phyloP scores from a whole-genome alignment of 2,113 vertebrate genomes.

The Sinocyclocheilus rhinocerous region DNA sequence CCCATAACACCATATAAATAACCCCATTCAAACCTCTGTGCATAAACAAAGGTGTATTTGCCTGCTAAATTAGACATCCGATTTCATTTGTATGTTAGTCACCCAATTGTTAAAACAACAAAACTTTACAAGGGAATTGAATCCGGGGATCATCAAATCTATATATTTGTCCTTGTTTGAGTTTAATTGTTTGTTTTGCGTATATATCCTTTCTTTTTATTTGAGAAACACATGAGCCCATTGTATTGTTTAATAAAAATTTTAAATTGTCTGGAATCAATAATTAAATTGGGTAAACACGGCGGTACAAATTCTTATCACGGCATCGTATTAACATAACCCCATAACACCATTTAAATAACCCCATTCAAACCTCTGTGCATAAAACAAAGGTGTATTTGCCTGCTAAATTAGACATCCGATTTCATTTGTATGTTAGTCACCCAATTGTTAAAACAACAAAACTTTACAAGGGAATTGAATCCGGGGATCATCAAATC shows the following conservation, averaged over 20 bases:
- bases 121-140: conserved; percentile 24
- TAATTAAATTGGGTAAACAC: neutral
- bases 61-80: conserved; percentile 33
- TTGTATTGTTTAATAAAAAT: conserved; percentile 18
- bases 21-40: conserved; percentile 29
- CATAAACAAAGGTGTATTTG: conserved; percentile 42
- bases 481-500: conserved; percentile 20
- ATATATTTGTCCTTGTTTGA: conserved; percentile 34
- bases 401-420: conserved; percentile 33
- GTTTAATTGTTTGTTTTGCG: neutral
- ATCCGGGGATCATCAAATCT: conserved; percentile 23
- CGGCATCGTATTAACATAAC: conserved; percentile 13
- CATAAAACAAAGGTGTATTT: too few relatives aligned
- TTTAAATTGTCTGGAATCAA: neutral
- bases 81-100: conserved; percentile 43
- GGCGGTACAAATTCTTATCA: conserved; percentile 11
- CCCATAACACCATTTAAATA: too few relatives aligned
- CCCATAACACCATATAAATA: too few relatives aligned
- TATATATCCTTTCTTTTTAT: conserved; percentile 12
- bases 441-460: conserved; percentile 10
- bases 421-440: conserved; percentile 43
- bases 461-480: conserved; percentile 29
- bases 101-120: conserved; percentile 7
- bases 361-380: conserved; percentile 29
- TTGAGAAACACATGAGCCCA: conserved; percentile 10